Base-by-base conservation (phyloP, 2,113 vertebrate genomes). In the Deroptyus accipitrinus region DNA sequence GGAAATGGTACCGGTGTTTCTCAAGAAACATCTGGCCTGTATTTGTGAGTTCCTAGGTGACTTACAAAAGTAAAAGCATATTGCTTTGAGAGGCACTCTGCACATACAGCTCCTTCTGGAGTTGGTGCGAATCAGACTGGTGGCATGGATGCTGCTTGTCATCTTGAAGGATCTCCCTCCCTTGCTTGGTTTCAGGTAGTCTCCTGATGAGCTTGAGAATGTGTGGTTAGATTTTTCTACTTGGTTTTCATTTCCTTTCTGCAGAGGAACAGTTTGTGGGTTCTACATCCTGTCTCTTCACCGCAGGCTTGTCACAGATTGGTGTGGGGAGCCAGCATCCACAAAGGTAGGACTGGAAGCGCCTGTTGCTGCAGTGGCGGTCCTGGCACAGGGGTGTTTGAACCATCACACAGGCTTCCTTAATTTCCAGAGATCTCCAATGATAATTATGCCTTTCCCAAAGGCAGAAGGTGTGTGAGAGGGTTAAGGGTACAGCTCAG, bases 201-300 rank as follows among this genome's bases (percentile, higher is more conserved):
- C 42, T 94, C 77, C 74, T 73, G 74, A 41, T 0, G 2, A 93
- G 64, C 57, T 92, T 0, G 2, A 81, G 59, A 37, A 22, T 1
- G 1, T 92, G 95, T 78, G 95, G 95, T 96, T 93, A 95, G 95
- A 87, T 61, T 91, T 90, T 92, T 91, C 44, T 89, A 8, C 89
- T 96, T 89, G 96, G 94, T 95, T 97, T 95, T 92, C 42, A 73
- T 89, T 97, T 95, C 91, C 93, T 95, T 95, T 96, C 62, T 95
- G 76, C 66, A 94, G 75, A 91, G 86, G 88, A 96, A 59, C 69
- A 94, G 94, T 95, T 80, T 92, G 94, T 96, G 96, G 94, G 86
- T 95, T 95, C 74, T 57, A 24, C 86, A 92, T 95, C 96, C 88
- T 96, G 77, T 54, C 44, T 76, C 55, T 66, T 94, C 81, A 87